Evolutionary conservation across 2,888 invertebrate species (phyloP).

Genomic region (Pantelozetes paolii): DNA sequence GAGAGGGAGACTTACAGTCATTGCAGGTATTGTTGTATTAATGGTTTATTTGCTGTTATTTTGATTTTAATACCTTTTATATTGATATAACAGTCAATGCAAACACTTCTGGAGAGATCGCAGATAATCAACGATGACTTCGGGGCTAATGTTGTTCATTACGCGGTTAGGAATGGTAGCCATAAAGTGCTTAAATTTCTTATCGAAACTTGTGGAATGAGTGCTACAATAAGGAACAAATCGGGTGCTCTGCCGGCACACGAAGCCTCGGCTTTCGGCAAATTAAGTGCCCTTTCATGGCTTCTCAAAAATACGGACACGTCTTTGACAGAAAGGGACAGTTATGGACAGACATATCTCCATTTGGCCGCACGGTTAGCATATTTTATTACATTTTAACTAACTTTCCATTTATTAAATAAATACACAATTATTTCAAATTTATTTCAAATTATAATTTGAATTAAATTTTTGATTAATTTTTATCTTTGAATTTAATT

Average conservation of each 20-base stretch:
- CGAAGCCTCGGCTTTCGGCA: conserved; percentile 54
- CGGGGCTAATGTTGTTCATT: conserved; percentile 53
- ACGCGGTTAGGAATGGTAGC: conserved; percentile 53
- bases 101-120: conserved; percentile 42
- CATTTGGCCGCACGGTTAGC: conserved; percentile 52
- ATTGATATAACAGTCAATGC: conserved; percentile 40
- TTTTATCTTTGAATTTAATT: no score
- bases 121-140: conserved; percentile 49
- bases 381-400: not conserved
- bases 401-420: not conserved
- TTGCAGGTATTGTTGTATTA: no score
- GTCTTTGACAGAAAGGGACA: conserved; percentile 51
- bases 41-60: no score
- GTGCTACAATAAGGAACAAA: conserved; percentile 46
- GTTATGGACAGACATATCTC: conserved; percentile 52
- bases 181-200: conserved; percentile 51
- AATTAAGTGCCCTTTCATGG: conserved; percentile 52
- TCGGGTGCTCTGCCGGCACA: conserved; percentile 54
- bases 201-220: conserved; percentile 49
- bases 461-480: no score
- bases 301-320: conserved; percentile 49
- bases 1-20: conserved; percentile 47
- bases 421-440: no score
- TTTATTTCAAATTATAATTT: no score
- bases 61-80: no score